phyloP scores from a whole-genome alignment of 2,888 invertebrate species.

The Cerastoderma edule region DNA sequence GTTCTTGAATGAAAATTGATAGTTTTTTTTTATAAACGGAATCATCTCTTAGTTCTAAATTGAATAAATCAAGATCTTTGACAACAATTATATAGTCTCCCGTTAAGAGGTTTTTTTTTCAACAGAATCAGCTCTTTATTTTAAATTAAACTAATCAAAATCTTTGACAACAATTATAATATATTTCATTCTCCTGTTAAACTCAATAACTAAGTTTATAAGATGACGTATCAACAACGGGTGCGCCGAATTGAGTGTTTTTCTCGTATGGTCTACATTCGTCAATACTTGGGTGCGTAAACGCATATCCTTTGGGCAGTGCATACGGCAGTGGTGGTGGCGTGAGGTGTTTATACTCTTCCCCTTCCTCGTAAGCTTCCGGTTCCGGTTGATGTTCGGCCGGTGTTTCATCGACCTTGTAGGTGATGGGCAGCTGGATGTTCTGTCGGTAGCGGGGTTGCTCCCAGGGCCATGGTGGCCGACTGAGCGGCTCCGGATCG shows the following conservation, averaged over 20 bases:
- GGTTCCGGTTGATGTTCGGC: conserved; percentile 20
- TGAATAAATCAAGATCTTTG: no score
- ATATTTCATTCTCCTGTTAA: no score
- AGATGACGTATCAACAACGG: conserved; percentile 48
- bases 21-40: no score
- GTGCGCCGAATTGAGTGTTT: conserved; percentile 53
- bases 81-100: not conserved
- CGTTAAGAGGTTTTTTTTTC: not conserved
- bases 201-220: conserved; percentile 46
- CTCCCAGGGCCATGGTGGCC: conserved; percentile 78
- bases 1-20: no score
- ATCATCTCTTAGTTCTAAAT: no score
- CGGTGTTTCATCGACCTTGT: conserved; percentile 34
- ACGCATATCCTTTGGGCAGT: conserved; percentile 42
- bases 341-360: not conserved
- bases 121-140: no score
- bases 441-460: conserved; percentile 75
- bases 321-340: conserved; percentile 36
- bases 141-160: no score
- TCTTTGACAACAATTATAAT: not conserved
- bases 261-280: conserved; percentile 47
- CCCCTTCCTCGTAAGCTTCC: conserved; percentile 25
- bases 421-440: conserved; percentile 62
- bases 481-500: conserved; percentile 66
- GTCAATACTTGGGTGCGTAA: conserved; percentile 55